Evolutionary conservation across 2,797 vertebrate species (phyloP), one percentile per base, ranked within the genome.

Genomic region (Spinus olivaceus): DNA sequence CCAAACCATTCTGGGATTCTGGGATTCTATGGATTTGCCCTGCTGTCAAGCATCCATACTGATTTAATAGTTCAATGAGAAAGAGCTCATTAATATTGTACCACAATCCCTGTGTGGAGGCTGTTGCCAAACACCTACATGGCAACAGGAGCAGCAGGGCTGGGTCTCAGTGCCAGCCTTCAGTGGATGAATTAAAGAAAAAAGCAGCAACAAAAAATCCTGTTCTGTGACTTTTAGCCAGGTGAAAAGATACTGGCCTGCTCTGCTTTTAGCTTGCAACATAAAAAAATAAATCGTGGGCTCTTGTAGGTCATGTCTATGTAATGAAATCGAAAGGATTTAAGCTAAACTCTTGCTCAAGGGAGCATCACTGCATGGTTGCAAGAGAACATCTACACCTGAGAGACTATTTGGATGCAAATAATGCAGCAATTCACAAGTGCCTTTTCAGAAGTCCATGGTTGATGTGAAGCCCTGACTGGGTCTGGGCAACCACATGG

Each of bases 221-320:
- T 66, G 35, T 11, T 49, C 22, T 23, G 24, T 60, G 82, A 25
- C 54, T 70, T 67, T 42, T 4, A 77, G n/a, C 9, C 30, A 59
- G 41, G n/a, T 37, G 46, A 41, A 84, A 80, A 60, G 27, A 27
- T 3, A 39, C 4, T 12, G 47, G 20, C 39, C 39, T 73, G 57
- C 56, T 83, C 82, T 80, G 56, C 56, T 64, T 77, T 80, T 46
- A 37, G 46, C 42, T 76, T 72, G 59, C 24, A 63, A 44, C 10
- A 4, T 7, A 30, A 66, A 35, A 44, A 82, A 74, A 73, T 42
- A 66, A 73, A 61, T 73, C 32, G 51, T 61, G 12, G 42, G 20
- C 51, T 82, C n/a, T 39, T 14, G 10, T 18, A 23, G n/a, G 27
- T 80, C 0, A 0, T 50, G 39, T n/a, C 28, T 82, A 1, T 10